Evolutionary conservation across 2,888 invertebrate species (phyloP).

Genomic region (Nudaria mundana): DNA sequence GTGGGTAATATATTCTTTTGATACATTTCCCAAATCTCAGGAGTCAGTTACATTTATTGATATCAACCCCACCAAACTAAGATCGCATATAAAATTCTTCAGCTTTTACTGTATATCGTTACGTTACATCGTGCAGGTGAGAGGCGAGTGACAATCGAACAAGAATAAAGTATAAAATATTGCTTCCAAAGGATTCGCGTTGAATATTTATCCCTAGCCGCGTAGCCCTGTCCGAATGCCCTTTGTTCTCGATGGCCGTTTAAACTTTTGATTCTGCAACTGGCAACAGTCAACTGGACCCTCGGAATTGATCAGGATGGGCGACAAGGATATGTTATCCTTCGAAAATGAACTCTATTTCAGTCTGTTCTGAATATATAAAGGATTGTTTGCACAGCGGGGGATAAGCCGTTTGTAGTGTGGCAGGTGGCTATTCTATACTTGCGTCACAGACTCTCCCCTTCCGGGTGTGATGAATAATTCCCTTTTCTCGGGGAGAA

Average conservation of each 20-base stretch:
- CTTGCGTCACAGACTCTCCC: conserved; percentile 80
- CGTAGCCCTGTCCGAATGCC: conserved; percentile 69
- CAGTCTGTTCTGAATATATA: conserved; percentile 20
- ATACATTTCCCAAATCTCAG: conserved; percentile 18
- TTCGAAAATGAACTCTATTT: conserved; percentile 35
- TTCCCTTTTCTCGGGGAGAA: conserved; percentile 77
- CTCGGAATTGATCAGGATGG: conserved; percentile 59
- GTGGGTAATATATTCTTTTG: conserved; percentile 26
- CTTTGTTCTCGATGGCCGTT: conserved; percentile 78
- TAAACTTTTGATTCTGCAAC: conserved; percentile 82
- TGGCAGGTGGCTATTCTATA: conserved; percentile 71
- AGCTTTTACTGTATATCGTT: conserved; percentile 40
- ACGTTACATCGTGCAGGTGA: conserved; percentile 71
- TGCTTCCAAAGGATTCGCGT: conserved; percentile 79
- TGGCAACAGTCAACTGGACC: conserved; percentile 79
- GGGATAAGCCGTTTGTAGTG: conserved; percentile 43
- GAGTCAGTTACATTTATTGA: conserved; percentile 40
- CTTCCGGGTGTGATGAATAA: conserved; percentile 82
- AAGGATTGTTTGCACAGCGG: conserved; percentile 14
- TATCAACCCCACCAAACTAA: conserved; percentile 33
- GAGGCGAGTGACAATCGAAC: conserved; percentile 59
- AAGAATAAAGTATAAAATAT: conserved; percentile 75
- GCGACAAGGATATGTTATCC: conserved; percentile 20
- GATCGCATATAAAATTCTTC: conserved; percentile 44
- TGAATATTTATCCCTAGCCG: conserved; percentile 76